Conservation (phyloP, 2,113 vertebrate species). For the Seriola quinqueradiata region DNA sequence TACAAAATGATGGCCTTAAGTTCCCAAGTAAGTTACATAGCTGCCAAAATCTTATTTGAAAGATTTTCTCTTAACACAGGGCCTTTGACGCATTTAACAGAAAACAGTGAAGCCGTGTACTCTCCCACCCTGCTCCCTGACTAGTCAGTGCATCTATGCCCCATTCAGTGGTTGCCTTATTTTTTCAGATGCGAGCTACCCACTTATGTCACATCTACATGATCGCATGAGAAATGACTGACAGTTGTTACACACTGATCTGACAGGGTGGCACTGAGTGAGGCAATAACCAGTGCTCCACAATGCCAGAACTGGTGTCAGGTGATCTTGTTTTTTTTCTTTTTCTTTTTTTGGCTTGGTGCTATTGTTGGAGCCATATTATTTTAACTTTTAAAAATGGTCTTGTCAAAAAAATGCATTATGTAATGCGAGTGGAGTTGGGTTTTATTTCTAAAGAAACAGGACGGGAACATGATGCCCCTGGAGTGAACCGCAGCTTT, state of each 20-base stretch:
- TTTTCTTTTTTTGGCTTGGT: not conserved
- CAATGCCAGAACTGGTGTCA: slow-evolving; percentile 50
- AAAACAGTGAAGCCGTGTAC: not conserved
- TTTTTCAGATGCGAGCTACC: slow-evolving; percentile 27
- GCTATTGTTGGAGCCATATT: slow-evolving; percentile 31
- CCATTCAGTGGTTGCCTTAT: slow-evolving; percentile 35
- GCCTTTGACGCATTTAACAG: slow-evolving; percentile 12
- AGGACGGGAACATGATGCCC: slow-evolving; percentile 5
- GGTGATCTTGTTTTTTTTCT: slow-evolving; percentile 12
- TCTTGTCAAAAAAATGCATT: slow-evolving; percentile 30
- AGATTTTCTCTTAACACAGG: not conserved
- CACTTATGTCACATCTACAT: slow-evolving; percentile 48
- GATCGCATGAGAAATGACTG: slow-evolving; percentile 65
- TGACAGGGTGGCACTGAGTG: slow-evolving; percentile 55
- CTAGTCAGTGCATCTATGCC: slow-evolving; percentile 4
- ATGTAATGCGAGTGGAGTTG: slow-evolving; percentile 29
- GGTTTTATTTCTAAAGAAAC: slow-evolving; percentile 21
- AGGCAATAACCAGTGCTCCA: slow-evolving; percentile 34
- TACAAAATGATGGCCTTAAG: not conserved
- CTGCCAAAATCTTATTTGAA: not conserved
- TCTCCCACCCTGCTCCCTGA: not conserved
- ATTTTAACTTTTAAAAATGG: slow-evolving; percentile 27
- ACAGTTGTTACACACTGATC: slow-evolving; percentile 61
- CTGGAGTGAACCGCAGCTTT: not conserved
- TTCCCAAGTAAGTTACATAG: not conserved